Conservation (phyloP, 2,888 invertebrate genomes). For the Rambutsinella grinnellia region DNA sequence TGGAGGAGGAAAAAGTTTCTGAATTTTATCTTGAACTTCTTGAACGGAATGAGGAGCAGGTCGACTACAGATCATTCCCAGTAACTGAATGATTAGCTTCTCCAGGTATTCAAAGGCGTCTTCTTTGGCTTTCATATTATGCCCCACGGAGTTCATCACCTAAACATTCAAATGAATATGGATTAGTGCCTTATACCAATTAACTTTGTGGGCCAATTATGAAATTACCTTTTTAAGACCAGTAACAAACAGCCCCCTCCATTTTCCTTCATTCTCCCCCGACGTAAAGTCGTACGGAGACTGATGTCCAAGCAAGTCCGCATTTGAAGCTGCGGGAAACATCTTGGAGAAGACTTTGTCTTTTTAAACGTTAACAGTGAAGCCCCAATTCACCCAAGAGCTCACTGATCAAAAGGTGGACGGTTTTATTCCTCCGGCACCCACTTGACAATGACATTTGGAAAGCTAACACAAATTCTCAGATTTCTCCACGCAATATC, state of each 20-base stretch:
- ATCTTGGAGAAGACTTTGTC: conserved; percentile 35
- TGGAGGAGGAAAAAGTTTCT: conserved; percentile 93
- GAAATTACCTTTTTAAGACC: conserved; percentile 85
- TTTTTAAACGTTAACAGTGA: not conserved
- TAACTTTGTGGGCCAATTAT: not conserved
- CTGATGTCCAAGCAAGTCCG: conserved; percentile 49
- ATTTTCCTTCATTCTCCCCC: conserved; percentile 90
- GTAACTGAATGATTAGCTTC: conserved; percentile 86
- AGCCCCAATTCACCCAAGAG: conserved; percentile 8
- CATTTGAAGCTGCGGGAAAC: conserved; percentile 63
- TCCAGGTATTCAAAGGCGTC: conserved; percentile 95
- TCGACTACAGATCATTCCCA: conserved; percentile 89
- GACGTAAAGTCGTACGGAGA: conserved; percentile 67
- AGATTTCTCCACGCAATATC: no score
- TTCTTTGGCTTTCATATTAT: conserved; percentile 85
- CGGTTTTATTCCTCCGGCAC: no score
- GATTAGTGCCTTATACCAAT: not conserved
- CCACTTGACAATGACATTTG: no score
- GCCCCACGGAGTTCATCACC: conserved; percentile 93
- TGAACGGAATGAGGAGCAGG: conserved; percentile 74
- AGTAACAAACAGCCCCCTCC: conserved; percentile 90
- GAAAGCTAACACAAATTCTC: no score
- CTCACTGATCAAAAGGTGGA: conserved; percentile 1
- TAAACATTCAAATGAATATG: conserved; percentile 68
- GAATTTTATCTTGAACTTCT: conserved; percentile 95